These are phyloP conservation scores for Cryptoblepharus egeriae DNA, from an alignment of 2,797 vertebrate species.

Conservation along the genomic window DNA sequence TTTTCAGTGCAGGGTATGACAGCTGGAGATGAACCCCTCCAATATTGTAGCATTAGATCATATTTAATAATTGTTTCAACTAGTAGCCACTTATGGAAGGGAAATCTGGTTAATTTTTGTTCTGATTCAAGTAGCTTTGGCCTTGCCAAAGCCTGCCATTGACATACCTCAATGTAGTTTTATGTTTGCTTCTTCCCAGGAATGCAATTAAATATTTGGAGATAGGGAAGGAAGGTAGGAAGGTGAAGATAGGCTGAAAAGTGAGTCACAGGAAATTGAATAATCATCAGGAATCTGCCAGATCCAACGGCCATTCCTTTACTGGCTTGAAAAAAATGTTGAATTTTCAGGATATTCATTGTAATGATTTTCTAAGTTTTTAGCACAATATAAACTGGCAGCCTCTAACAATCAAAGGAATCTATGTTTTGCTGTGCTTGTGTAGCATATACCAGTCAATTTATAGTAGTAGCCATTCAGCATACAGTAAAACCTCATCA, in stretches of 20 bases:
- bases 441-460: background rate
- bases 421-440: background rate
- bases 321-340: background rate
- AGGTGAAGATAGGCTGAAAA: no score
- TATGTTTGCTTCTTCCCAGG: background rate
- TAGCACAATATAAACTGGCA: background rate
- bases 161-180: background rate
- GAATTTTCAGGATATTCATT: background rate
- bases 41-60: background rate
- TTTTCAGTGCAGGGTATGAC: background rate
- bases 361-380: background rate
- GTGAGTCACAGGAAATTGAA: no score
- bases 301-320: background rate
- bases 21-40: background rate
- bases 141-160: background rate
- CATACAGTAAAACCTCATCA: background rate
- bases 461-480: background rate
- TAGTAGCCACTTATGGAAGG: background rate
- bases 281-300: background rate
- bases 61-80: slow-evolving; percentile 11
- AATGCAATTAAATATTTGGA: background rate
- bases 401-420: background rate
- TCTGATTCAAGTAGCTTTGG: background rate
- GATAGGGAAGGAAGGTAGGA: no score
- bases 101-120: slow-evolving; percentile 1